A percentile compares a stretch with the other conserved stretches of the same genome.
Evolutionary conservation across 2,888 invertebrate genomes (phyloP).

Genomic region (Osedax fenrisi): DNA sequence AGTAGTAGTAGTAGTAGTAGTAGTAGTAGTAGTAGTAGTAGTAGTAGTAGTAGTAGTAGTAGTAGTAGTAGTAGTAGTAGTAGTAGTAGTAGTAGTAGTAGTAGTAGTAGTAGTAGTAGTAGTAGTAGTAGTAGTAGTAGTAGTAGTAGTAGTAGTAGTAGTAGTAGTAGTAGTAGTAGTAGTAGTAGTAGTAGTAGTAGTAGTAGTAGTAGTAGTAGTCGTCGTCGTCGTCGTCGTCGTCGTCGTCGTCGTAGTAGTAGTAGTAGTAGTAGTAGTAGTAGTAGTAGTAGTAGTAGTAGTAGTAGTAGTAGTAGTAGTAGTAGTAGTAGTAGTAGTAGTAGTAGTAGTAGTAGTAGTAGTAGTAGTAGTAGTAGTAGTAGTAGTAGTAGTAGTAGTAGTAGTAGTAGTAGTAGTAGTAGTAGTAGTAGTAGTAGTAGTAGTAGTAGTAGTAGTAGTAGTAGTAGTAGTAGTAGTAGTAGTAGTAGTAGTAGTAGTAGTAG

Average conservation of each 20-base stretch:
- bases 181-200: constrained; percentile 18
- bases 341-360: constrained; percentile 23
- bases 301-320: constrained; percentile 16
- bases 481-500: constrained; percentile 14
- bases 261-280: constrained; percentile 16
- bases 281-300: constrained; percentile 13
- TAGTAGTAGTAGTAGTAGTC: constrained; percentile 22
- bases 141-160: constrained; percentile 26
- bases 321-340: constrained; percentile 26
- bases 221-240: constrained; percentile 10
- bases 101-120: background rate
- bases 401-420: constrained; percentile 9
- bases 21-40: constrained; percentile 24
- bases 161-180: constrained; percentile 24
- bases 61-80: constrained; percentile 20
- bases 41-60: constrained; percentile 18
- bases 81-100: constrained; percentile 25
- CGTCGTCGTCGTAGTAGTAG: constrained; percentile 1
- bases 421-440: constrained; percentile 16
- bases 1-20: constrained; percentile 28
- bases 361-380: constrained; percentile 22
- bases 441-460: constrained; percentile 13
- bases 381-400: constrained; percentile 17
- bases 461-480: constrained; percentile 16
- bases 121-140: constrained; percentile 27